These are phyloP conservation scores for Malaclemys terrapin DNA, from an alignment of 2,113 vertebrate genomes.

Conservation along the genomic window DNA sequence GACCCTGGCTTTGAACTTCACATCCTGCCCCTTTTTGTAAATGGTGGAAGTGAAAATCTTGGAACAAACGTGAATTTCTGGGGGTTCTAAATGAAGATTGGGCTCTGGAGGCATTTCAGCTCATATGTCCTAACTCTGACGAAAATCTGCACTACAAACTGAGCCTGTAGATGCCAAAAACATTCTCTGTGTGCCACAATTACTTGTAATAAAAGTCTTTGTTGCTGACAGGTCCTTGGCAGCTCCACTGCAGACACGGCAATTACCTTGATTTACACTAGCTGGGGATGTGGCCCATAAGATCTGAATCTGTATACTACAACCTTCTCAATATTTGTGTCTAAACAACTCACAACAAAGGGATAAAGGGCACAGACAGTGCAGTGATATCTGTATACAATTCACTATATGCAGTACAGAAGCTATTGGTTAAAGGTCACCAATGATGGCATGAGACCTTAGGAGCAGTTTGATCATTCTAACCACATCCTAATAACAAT, in stretches of 20 bases:
- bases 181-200: neutral
- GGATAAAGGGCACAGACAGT: neutral
- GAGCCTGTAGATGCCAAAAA: neutral
- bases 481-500: neutral
- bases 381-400: neutral
- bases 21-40: neutral
- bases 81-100: neutral
- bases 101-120: neutral
- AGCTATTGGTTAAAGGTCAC: neutral
- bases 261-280: too few species aligned
- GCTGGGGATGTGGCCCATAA: neutral
- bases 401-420: neutral
- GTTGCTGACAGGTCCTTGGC: neutral
- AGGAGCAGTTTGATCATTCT: too few species aligned
- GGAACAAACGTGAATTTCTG: neutral
- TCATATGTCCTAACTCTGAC: neutral
- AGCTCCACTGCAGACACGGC: neutral
- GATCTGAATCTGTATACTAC: too few species aligned
- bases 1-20: neutral
- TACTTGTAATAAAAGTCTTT: neutral
- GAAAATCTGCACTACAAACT: neutral
- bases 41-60: neutral
- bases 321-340: neutral
- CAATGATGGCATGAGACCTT: neutral
- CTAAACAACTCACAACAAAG: neutral